Evolutionary conservation across 2,888 invertebrate genomes (phyloP), one percentile per base, ranked within the genome.

Genomic region (Callyntrura guangdongensis): DNA sequence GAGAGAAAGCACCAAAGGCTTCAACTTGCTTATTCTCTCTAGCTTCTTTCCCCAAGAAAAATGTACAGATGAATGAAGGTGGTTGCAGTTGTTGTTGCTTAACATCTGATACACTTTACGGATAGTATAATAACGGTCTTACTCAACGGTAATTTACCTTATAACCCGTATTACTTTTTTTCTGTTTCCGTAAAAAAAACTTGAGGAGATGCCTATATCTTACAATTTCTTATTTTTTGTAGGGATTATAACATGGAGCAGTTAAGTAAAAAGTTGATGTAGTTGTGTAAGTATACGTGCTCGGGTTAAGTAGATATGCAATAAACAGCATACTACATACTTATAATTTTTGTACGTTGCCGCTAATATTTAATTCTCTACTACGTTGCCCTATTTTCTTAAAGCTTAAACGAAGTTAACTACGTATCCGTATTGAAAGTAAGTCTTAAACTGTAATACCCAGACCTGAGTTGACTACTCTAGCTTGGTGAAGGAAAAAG

Each of bases 371-470:
- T 72, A 17, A 14, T 61, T 53, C n/a, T 20, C 20, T 17, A 25
- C 72, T 47, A 4, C 14, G 5, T 45, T 72, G 47, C 45, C 45
- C 17, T 72, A 45, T 45, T 47, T 61, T 47, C 47, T 47, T 72
- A 45, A 36, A 72, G 72, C 72, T 72, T 72, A 45, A 47, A 47
- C 61, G 86, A 61, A 86, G 86, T 87, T 87, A 81, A 53, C 56
- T 36, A 36, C 36, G 36, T 36, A 36, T 36, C 36, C 36, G 36
- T 36, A 36, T 6, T 4, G 20, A 45, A 87, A 87, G 87, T 87
- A 81, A 87, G 87, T 81, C 87, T 87, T 87, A 87, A 36, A 81
- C 64, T 81, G 53, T 87, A 87, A 87, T 87, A 87, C 81, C 87
- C 36, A 77, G 77, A 59, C 53, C 64, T 87, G 56, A 22, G 69